A percentile compares a stretch with the other conserved stretches of the same genome.
Evolutionary conservation across 30 jellyfish, hydroid and myxozoan genomes (phyloP).

Genomic region (Turritopsis dohrnii): DNA sequence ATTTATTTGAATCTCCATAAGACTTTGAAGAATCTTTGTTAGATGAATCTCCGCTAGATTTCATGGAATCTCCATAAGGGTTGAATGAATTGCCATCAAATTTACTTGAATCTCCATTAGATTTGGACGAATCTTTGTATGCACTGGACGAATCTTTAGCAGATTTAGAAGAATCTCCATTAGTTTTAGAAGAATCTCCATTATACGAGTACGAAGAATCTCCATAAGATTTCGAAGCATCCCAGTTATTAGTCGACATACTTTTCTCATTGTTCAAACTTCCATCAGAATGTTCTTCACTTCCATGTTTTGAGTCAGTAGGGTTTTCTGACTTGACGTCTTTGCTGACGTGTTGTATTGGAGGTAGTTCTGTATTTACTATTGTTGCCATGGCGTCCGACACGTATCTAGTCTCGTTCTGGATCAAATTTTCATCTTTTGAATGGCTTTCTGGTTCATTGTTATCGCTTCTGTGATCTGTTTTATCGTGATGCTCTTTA

Average conservation of each 20-base stretch:
- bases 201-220: neutral
- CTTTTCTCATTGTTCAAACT: neutral
- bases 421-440: neutral
- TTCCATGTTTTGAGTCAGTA: neutral
- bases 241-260: neutral
- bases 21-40: neutral
- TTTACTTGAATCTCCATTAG: neutral
- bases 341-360: neutral
- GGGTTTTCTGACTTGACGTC: neutral
- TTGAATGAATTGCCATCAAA: neutral
- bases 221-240: neutral
- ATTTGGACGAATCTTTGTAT: neutral
- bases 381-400: conserved; percentile 29
- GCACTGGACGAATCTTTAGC: neutral
- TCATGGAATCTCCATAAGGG: neutral
- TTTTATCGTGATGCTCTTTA: neutral
- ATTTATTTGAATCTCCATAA: neutral
- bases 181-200: neutral
- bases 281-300: neutral
- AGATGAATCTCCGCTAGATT: neutral
- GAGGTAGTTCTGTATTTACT: conserved; percentile 26
- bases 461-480: neutral
- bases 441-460: neutral
- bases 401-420: conserved; percentile 3
- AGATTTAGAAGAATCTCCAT: neutral